Evolutionary conservation across 1,140 invertebrate species (phyloP), one percentile per base, ranked within the genome.

Genomic region (Neodiprion fabricii): DNA sequence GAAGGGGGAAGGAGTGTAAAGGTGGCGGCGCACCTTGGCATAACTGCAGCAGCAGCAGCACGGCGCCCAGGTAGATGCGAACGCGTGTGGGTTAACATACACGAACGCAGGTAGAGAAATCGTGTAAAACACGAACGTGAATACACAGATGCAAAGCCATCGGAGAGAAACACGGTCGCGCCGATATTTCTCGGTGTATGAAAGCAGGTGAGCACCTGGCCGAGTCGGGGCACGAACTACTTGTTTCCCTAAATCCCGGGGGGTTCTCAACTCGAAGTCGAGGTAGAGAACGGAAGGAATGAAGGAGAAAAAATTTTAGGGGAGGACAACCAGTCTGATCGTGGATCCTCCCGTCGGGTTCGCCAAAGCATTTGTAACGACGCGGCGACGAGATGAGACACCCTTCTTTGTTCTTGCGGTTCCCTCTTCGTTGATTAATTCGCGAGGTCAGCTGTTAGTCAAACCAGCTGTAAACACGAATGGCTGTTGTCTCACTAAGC

Each of bases 151-250:
- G 9, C 67, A 14, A 21, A 23, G 40, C 12, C 21, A 23, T 9
- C 28, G 14, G 49, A 72, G 48, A 72, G 17, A 12, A 53, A 48
- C 61, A 28, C 40, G 49, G 49, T 12, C 53, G 17, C 9, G 71
- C 28, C 47, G 9, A 28, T 61, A 48, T 48, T 14, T 72, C n/a
- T 61, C 48, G 71, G 50, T 71, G 70, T 76, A 69, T 47, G 76
- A 74, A 73, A 82, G 84, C 84, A 85, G 84, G 83, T 85, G 83
- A 82, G 79, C 84, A 84, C 84, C 83, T 85, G 82, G 82, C 80
- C 76, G 48, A 76, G 73, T 70, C 73, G 66, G 48, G 79, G 76
- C 79, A 80, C 79, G 80, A 81, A 79, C 76, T 80, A 72, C 79
- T 78, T 73, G 74, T 73, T 70, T 79, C 74, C 73, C 70, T 74